Evolutionary conservation across 2,888 invertebrate species (phyloP).

Genomic region (Steinernema hermaphroditum): DNA sequence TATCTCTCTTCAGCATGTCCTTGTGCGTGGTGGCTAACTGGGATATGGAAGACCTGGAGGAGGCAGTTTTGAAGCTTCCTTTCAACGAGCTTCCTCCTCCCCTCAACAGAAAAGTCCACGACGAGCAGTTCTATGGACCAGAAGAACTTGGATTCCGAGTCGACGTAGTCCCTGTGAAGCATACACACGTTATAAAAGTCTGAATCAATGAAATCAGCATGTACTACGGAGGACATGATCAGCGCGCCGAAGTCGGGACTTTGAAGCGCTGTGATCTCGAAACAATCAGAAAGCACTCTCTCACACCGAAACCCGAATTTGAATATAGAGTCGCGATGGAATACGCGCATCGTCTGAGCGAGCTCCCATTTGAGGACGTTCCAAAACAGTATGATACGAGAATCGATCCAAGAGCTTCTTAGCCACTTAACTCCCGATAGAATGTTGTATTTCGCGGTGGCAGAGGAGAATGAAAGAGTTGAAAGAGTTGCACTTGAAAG

Average conservation of each 20-base stretch:
- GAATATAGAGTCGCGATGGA: slow-evolving; percentile 63
- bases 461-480: too few relatives aligned
- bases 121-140: slow-evolving; percentile 66
- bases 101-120: not conserved
- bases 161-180: slow-evolving; percentile 73
- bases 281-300: slow-evolving; percentile 70
- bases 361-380: slow-evolving; percentile 71
- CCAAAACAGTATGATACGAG: slow-evolving; percentile 35
- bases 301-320: slow-evolving; percentile 48
- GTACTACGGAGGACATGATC: slow-evolving; percentile 90
- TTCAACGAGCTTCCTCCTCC: not conserved
- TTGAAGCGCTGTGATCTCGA: slow-evolving; percentile 74
- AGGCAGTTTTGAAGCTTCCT: not conserved
- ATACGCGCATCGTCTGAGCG: slow-evolving; percentile 83
- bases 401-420: not conserved
- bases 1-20: slow-evolving; percentile 37
- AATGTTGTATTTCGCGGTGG: not conserved
- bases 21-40: slow-evolving; percentile 72
- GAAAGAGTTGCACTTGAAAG: too few relatives aligned
- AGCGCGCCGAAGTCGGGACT: slow-evolving; percentile 74
- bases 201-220: too few relatives aligned
- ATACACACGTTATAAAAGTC: too few relatives aligned
- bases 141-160: not conserved
- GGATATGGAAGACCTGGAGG: slow-evolving; percentile 76
- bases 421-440: not conserved